Evolutionary conservation across 2,113 vertebrate genomes (phyloP).

Genomic region (Agapornis roseicollis): DNA sequence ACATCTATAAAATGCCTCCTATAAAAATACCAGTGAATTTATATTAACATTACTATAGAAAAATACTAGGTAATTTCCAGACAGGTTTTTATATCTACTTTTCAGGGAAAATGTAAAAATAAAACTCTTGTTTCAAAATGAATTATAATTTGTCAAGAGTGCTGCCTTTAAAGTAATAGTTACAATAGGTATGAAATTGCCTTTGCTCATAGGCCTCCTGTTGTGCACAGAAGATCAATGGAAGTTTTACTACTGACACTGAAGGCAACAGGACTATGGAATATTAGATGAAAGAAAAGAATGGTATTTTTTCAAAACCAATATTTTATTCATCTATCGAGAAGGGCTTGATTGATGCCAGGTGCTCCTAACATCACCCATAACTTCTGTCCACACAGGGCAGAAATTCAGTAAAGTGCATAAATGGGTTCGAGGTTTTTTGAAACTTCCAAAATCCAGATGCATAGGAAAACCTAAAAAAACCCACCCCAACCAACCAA

Average conservation of each 20-base stretch:
- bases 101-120: background rate
- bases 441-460: background rate
- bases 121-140: background rate
- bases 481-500: fast-evolving
- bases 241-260: background rate
- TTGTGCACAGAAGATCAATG: background rate
- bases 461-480: background rate
- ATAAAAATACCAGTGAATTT: background rate
- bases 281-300: background rate
- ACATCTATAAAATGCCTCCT: background rate
- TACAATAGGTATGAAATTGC: background rate
- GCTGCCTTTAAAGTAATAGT: background rate
- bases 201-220: background rate
- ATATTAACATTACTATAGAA: background rate
- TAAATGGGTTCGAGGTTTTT: background rate
- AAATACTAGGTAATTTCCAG: background rate
- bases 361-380: background rate
- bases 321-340: background rate
- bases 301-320: background rate
- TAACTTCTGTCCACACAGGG: background rate
- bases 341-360: background rate
- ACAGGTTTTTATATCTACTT: background rate
- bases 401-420: background rate
- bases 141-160: background rate
- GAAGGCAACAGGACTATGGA: background rate